Evolutionary conservation across 1,140 invertebrate species (phyloP).

Genomic region (Drosophila athabasca): DNA sequence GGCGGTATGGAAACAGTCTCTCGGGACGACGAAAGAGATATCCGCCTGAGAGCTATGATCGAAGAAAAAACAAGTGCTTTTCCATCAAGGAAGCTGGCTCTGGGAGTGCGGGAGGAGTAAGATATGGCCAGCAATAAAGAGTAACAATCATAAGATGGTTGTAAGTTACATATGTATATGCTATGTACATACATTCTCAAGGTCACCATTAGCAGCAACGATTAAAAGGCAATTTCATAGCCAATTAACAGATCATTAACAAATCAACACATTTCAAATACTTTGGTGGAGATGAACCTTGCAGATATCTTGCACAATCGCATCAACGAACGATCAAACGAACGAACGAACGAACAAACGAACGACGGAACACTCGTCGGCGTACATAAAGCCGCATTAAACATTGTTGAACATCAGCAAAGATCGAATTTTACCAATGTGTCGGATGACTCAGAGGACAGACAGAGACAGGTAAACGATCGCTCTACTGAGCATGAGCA

Average conservation of each 20-base stretch:
- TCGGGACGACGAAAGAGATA: too few relatives aligned
- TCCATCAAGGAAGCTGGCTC: too few relatives aligned
- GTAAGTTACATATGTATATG: constrained; percentile 6
- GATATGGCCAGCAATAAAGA: too few relatives aligned
- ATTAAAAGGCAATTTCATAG: constrained; percentile 68
- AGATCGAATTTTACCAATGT: constrained; percentile 71
- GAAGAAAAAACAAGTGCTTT: too few relatives aligned
- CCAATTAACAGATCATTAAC: constrained; percentile 58
- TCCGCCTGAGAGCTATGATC: too few relatives aligned
- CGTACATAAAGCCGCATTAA: constrained; percentile 28
- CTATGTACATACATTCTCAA: constrained; percentile 17
- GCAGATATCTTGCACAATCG: constrained; percentile 43
- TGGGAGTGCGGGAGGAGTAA: too few relatives aligned
- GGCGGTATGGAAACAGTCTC: too few relatives aligned
- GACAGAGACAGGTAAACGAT: constrained; percentile 14
- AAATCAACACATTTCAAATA: constrained; percentile 9
- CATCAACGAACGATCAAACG: constrained; percentile 2
- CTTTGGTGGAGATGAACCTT: constrained; percentile 17
- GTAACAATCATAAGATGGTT: constrained; percentile 6
- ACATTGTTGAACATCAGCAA: constrained; percentile 44
- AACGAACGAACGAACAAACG: too few relatives aligned
- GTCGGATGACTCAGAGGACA: constrained; percentile 27
- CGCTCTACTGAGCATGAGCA: constrained; percentile 66
- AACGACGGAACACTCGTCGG: too few relatives aligned
- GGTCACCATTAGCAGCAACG: constrained; percentile 42